These are phyloP conservation scores for Ispidina lecontei DNA, from an alignment of 2,797 vertebrate species.

Conservation along the genomic window DNA sequence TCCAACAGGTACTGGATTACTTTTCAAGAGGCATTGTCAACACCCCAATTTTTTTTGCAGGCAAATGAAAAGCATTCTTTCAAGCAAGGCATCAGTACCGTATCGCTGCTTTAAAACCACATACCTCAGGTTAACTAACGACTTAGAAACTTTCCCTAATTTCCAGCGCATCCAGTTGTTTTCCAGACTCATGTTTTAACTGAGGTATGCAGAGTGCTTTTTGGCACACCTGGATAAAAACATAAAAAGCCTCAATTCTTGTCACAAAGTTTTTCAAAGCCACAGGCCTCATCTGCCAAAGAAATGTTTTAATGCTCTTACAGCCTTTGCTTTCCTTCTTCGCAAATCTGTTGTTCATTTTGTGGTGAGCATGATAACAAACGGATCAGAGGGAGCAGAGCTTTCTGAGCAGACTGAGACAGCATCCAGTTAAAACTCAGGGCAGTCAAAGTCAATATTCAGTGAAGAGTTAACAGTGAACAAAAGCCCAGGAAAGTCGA, in stretches of 20 bases:
- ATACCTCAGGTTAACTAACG: background rate
- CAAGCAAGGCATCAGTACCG: background rate
- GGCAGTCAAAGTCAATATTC: background rate
- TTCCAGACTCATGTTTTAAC: background rate
- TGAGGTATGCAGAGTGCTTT: background rate
- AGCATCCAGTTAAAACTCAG: background rate
- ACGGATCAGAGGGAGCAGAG: background rate
- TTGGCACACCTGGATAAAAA: slow-evolving; percentile 29
- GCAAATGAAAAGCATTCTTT: slow-evolving; percentile 1
- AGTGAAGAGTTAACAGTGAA: background rate
- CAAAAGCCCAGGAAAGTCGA: slow-evolving; percentile 7
- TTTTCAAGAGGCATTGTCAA: slow-evolving; percentile 29
- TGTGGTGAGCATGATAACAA: background rate
- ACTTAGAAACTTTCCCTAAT: background rate
- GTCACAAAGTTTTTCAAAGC: slow-evolving; percentile 47
- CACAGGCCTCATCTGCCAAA: background rate
- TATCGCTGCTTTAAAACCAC: background rate
- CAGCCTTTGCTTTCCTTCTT: background rate
- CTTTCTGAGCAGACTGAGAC: background rate
- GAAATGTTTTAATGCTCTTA: background rate
- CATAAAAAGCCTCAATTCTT: slow-evolving; percentile 18
- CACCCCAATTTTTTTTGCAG: background rate
- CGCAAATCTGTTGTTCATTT: background rate
- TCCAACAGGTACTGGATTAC: background rate
- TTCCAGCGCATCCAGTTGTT: background rate